Base-by-base conservation (phyloP, 2,113 vertebrate genomes). In the Etheostoma spectabile region DNA sequence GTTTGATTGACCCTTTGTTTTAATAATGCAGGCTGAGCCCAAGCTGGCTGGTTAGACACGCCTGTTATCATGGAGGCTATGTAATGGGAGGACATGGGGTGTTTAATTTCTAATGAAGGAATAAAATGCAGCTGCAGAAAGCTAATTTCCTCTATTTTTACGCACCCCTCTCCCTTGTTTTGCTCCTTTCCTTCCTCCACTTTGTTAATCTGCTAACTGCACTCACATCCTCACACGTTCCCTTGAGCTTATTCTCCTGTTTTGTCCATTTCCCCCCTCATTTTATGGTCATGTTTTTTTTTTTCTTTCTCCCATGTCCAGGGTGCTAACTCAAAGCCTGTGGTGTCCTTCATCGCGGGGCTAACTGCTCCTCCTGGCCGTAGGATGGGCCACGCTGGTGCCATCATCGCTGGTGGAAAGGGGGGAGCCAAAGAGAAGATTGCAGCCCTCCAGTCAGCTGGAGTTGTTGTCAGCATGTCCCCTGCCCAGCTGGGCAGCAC, bases 341-440 rank as follows among this genome's bases (percentile, higher is more conserved):
- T 99, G 35, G 98, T 99, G 91, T 99, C 98, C 3, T 99, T 99
- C 94, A 99, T 99, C 14, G 98, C 98, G 5, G 98, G 98, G 16
- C 93, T 99, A 77, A 99, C 98, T 0, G 98, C 98, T 38, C 98
- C 98, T 52, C 98, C 98, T 0, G 98, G 98, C 76, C 95, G 98
- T 66, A 93, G 98, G 77, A 99, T 99, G 98, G 98, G 98, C 53
- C 98, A 99, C 0, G 98, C 98, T 0, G 98, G 98, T 6, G 98
- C 98, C 30, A 99, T 99, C 92, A 99, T 99, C 15, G 98, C 98
- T 24, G 98, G 98, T 5, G 98, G 98, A 2, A 99, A 99, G 80
- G 98, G 98, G 10, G 98, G 98, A 13, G 98, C 98, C 66, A 99
- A 99, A 91, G 98, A 99, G 94, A 99, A 99, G 94, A 99, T 99